Conservation (phyloP, 2,797 vertebrate genomes). For the Mycteria americana region DNA sequence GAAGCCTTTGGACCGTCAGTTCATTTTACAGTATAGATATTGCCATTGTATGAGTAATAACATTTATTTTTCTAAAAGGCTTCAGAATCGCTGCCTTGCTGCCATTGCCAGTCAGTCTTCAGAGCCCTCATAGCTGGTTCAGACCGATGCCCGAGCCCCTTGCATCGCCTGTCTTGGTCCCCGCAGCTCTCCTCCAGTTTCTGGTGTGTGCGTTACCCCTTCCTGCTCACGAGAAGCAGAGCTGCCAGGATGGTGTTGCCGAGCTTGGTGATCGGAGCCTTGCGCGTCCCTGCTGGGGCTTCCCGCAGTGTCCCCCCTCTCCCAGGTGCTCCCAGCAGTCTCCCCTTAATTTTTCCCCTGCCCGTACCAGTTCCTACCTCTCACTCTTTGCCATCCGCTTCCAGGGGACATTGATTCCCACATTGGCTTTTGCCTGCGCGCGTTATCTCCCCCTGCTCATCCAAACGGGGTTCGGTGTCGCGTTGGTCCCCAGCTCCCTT, state of each 20-base stretch:
- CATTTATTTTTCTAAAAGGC: not conserved
- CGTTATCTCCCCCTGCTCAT: not conserved
- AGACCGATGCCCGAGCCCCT: not conserved
- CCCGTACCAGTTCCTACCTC: not conserved
- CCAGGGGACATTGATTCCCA: not conserved
- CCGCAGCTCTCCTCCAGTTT: not conserved
- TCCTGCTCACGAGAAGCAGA: not conserved
- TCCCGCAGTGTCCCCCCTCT: not conserved
- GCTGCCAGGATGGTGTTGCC: not conserved
- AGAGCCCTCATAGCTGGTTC: not conserved
- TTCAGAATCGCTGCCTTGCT: not conserved
- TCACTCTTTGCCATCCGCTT: not conserved
- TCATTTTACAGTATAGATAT: not conserved
- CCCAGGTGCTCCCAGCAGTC: not conserved
- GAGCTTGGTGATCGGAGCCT: too few relatives aligned
- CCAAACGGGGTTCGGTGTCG: not conserved
- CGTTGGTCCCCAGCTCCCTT: not conserved
- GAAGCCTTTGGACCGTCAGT: not conserved
- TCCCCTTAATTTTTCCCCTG: too few relatives aligned
- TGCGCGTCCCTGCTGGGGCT: not conserved
- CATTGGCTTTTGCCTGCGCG: fast-evolving
- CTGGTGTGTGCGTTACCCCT: not conserved
- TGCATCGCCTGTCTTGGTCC: too few relatives aligned
- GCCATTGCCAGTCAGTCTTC: not conserved
- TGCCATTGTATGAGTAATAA: not conserved